Evolutionary conservation across 92 coral and sea anemone species (phyloP).

Genomic region (Scolanthus callimorphus): DNA sequence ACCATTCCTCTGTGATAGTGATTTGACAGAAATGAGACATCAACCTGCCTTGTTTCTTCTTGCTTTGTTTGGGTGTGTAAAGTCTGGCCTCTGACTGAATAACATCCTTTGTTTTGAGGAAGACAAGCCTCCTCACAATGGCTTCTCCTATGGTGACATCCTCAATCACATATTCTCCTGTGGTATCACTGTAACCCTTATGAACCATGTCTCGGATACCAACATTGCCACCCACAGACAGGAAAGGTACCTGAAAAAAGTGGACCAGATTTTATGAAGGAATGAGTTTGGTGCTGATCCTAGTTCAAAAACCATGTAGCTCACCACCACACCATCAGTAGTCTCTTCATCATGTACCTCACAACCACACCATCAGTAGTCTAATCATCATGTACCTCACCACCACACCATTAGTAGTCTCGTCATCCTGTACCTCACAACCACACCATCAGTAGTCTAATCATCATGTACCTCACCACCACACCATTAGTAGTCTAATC

Average conservation of each 20-base stretch:
- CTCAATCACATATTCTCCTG: constrained; percentile 85
- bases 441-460: too few relatives aligned
- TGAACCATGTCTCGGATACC: constrained; percentile 71
- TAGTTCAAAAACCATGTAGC: too few relatives aligned
- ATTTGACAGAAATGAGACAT: constrained; percentile 61
- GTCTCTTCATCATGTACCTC: too few relatives aligned
- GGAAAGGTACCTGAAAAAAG: constrained; percentile 65
- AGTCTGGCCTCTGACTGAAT: constrained; percentile 90
- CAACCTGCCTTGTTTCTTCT: constrained; percentile 24
- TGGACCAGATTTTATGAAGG: neutral
- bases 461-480: too few relatives aligned
- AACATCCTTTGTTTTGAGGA: constrained; percentile 63
- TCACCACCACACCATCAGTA: too few relatives aligned
- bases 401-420: too few relatives aligned
- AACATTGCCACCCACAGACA: constrained; percentile 86
- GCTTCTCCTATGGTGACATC: constrained; percentile 72
- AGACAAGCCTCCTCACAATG: constrained; percentile 73
- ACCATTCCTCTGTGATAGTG: constrained; percentile 71
- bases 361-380: too few relatives aligned
- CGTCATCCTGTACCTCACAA: too few relatives aligned
- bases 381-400: too few relatives aligned
- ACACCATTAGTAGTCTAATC: too few relatives aligned
- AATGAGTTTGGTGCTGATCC: too few relatives aligned
- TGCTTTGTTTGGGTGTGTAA: constrained; percentile 20
- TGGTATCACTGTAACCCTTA: constrained; percentile 56